Conservation (phyloP, 1,140 invertebrate species). For the Leguminivora glycinivorella region DNA sequence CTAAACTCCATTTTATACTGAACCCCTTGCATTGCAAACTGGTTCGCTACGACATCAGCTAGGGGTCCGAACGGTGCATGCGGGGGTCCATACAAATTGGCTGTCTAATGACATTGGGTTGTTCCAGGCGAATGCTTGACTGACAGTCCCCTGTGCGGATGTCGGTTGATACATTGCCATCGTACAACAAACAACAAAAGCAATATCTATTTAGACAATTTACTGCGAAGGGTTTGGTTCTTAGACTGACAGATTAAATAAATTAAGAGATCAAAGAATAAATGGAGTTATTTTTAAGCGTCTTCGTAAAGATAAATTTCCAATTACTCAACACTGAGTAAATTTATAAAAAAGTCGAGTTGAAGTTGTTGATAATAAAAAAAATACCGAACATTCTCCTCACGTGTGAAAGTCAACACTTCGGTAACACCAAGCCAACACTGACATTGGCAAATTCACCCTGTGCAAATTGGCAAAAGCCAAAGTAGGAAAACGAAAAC, state of each 20-base stretch:
- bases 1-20: conserved; percentile 13
- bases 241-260: not conserved
- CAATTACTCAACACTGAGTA: too few species aligned
- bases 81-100: not conserved
- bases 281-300: too few species aligned
- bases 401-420: too few species aligned
- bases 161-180: conserved; percentile 25
- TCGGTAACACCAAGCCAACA: too few species aligned
- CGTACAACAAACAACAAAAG: conserved; percentile 22
- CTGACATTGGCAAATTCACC: too few species aligned
- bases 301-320: too few species aligned
- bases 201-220: conserved; percentile 2
- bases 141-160: conserved; percentile 25
- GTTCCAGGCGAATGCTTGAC: conserved; percentile 22
- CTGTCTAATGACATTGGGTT: conserved; percentile 25
- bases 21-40: not conserved
- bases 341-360: too few species aligned
- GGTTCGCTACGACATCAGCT: not conserved
- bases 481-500: not conserved
- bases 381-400: too few species aligned
- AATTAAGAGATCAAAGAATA: not conserved
- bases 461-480: too few species aligned
- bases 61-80: not conserved
- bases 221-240: not conserved
- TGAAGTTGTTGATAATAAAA: too few species aligned